A percentile compares a stretch with the other conserved stretches of the same genome.
phyloP scores from a whole-genome alignment of 2,888 invertebrate genomes.

The Acrocyrtus sp. region DNA sequence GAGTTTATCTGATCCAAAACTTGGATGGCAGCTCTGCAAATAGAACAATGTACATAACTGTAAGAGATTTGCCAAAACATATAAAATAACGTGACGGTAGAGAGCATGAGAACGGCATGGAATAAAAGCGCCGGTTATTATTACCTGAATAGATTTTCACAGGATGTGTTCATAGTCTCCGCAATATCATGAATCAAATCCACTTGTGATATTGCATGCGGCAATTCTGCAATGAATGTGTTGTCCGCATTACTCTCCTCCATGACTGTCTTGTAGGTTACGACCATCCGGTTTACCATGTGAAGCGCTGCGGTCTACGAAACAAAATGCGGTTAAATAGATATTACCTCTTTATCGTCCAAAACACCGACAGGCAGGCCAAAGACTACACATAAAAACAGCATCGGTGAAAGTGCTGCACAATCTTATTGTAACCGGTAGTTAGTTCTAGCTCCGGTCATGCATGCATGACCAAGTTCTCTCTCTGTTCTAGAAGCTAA shows the following conservation, averaged over 20 bases:
- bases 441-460: too few species aligned
- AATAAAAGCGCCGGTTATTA: too few species aligned
- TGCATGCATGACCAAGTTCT: too few species aligned
- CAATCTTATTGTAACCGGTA: too few species aligned
- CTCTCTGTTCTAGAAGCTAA: too few species aligned
- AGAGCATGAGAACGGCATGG: too few species aligned
- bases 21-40: slow-evolving; percentile 20
- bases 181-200: slow-evolving; percentile 48
- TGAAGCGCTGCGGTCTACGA: slow-evolving; percentile 28
- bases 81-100: too few species aligned
- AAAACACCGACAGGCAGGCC: too few species aligned
- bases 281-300: slow-evolving; percentile 28
- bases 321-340: slow-evolving; percentile 10
- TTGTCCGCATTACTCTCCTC: slow-evolving; percentile 17
- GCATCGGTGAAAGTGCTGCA: too few species aligned
- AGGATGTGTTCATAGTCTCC: slow-evolving; percentile 41
- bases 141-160: slow-evolving; percentile 40
- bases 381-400: too few species aligned
- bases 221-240: slow-evolving; percentile 24
- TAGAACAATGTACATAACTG: neutral
- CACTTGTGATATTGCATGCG: slow-evolving; percentile 33
- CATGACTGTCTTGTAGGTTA: slow-evolving; percentile 13
- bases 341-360: neutral
- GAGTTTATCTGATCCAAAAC: slow-evolving; percentile 32
- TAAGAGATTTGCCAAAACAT: too few species aligned